These are phyloP conservation scores for Griposia aprilina DNA, from an alignment of 2,888 invertebrate genomes.

Conservation along the genomic window DNA sequence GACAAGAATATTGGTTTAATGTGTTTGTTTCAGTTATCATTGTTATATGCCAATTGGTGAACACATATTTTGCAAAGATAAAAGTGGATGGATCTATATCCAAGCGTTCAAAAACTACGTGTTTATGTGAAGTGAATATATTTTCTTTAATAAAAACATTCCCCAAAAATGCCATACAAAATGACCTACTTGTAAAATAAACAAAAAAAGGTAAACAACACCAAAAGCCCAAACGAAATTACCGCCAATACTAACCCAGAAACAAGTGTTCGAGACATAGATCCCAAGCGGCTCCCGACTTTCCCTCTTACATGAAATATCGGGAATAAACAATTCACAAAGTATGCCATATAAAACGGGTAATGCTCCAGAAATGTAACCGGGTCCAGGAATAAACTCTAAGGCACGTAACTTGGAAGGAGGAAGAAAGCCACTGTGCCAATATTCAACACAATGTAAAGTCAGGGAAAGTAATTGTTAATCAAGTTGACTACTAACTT, in stretches of 20 bases:
- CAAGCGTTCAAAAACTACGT: conserved; percentile 1
- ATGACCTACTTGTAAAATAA: conserved; percentile 27
- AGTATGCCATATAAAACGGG: conserved; percentile 54
- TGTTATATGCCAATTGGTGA: background rate
- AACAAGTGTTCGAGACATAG: conserved; percentile 34
- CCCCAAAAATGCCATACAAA: conserved; percentile 11
- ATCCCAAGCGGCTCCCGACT: conserved; percentile 38
- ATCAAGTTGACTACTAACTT: background rate
- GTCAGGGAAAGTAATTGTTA: background rate
- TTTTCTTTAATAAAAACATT: conserved; percentile 1
- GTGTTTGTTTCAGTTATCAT: background rate
- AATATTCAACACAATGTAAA: background rate
- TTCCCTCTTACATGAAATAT: conserved; percentile 52
- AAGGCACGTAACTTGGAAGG: conserved; percentile 36
- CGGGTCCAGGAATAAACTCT: conserved; percentile 47
- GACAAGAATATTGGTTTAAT: background rate
- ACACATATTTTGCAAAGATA: background rate
- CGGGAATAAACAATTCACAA: conserved; percentile 64
- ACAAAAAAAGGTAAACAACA: conserved; percentile 36
- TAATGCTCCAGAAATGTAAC: conserved; percentile 52
- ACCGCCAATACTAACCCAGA: conserved; percentile 47
- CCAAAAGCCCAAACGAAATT: conserved; percentile 41
- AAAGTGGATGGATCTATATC: conserved; percentile 10
- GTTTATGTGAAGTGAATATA: conserved; percentile 9
- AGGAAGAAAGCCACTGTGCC: conserved; percentile 12